Conservation (phyloP, 2,888 invertebrate species). For the Sialis lutaria region DNA sequence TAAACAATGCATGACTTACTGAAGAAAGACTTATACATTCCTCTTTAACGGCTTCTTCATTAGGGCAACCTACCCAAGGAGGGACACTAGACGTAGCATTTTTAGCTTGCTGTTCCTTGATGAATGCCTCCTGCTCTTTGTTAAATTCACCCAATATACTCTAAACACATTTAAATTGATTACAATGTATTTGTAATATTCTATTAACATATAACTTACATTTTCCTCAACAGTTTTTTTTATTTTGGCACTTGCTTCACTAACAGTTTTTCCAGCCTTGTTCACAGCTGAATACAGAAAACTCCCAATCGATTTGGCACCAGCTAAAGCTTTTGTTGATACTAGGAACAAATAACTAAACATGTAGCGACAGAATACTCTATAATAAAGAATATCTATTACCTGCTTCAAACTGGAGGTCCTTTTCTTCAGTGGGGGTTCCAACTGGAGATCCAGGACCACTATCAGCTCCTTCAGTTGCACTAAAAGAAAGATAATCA, state of each 20-base stretch:
- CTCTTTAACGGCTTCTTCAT: slow-evolving; percentile 85
- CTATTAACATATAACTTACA: slow-evolving; percentile 38
- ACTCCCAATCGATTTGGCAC: slow-evolving; percentile 79
- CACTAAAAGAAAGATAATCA: slow-evolving; percentile 34
- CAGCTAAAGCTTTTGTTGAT: slow-evolving; percentile 76
- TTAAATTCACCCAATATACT: slow-evolving; percentile 93
- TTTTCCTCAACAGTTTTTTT: slow-evolving; percentile 95
- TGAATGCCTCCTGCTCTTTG: slow-evolving; percentile 92
- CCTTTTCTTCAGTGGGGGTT: slow-evolving; percentile 64
- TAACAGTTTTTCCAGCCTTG: slow-evolving; percentile 85
- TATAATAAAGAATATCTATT: slow-evolving; percentile 14
- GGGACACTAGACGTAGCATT: slow-evolving; percentile 51
- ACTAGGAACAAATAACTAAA: slow-evolving; percentile 31
- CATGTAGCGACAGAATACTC: neutral
- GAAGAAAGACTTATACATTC: slow-evolving; percentile 89
- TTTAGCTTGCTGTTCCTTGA: slow-evolving; percentile 65
- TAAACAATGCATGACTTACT: slow-evolving; percentile 29
- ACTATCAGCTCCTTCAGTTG: slow-evolving; percentile 82
- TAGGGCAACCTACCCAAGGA: slow-evolving; percentile 91
- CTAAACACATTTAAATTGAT: slow-evolving; percentile 32
- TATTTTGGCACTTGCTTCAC: slow-evolving; percentile 79
- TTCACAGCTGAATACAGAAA: slow-evolving; percentile 91
- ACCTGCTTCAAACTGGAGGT: slow-evolving; percentile 62
- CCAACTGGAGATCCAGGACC: slow-evolving; percentile 62
- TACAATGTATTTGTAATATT: neutral